Evolutionary conservation across 2,888 invertebrate species (phyloP).

Genomic region (Syrista parreyssii): DNA sequence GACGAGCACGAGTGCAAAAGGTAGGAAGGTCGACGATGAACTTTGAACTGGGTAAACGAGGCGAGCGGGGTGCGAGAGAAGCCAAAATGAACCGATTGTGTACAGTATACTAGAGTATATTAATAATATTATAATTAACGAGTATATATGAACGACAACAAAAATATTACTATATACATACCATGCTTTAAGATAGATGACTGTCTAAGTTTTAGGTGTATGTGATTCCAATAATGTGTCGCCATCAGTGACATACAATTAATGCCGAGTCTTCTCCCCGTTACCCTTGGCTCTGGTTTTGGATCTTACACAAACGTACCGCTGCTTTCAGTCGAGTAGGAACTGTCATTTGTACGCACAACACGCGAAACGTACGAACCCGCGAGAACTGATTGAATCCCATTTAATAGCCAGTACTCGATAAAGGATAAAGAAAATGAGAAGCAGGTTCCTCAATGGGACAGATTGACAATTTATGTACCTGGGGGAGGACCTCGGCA

Average conservation of each 20-base stretch:
- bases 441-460: neutral
- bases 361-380: constrained; percentile 22
- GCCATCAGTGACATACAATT: neutral
- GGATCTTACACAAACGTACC: neutral
- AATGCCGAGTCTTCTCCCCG: neutral
- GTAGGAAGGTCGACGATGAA: constrained; percentile 1
- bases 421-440: neutral
- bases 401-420: neutral
- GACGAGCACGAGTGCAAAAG: constrained; percentile 1
- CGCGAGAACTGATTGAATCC: neutral
- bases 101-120: constrained; percentile 64
- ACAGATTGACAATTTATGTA: neutral
- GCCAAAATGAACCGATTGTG: constrained; percentile 60
- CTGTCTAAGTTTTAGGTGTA: constrained; percentile 52
- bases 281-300: neutral
- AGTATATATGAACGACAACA: constrained; percentile 50
- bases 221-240: constrained; percentile 20
- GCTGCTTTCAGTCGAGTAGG: neutral
- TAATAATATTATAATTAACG: constrained; percentile 58
- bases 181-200: constrained; percentile 52
- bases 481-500: neutral
- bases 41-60: neutral
- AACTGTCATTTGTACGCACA: constrained; percentile 47
- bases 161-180: constrained; percentile 36
- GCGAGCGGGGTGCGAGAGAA: constrained; percentile 30